Percentiles rank a stretch among this genome's conserved stretches.
Conservation (phyloP, 2,113 vertebrate species). For the Gavia stellata region DNA sequence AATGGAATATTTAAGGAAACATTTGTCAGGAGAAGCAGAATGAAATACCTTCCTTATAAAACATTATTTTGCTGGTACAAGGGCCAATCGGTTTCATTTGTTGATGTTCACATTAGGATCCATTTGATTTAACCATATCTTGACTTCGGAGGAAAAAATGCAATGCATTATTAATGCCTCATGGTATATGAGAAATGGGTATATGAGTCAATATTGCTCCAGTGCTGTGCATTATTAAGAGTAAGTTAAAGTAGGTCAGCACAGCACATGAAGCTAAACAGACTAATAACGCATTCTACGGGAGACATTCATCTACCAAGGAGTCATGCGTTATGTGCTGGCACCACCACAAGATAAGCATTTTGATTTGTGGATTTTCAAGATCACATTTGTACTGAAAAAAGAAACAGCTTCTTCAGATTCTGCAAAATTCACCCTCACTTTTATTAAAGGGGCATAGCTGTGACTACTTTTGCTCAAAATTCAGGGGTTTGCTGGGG, state of each 20-base stretch:
- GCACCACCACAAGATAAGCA: conserved; percentile 61
- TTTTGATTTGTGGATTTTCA: conserved; percentile 65
- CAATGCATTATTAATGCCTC: conserved; percentile 51
- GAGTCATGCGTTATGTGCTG: conserved; percentile 49
- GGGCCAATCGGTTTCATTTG: conserved; percentile 21
- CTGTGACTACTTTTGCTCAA: background rate
- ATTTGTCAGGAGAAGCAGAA: background rate
- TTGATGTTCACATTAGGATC: conserved; percentile 22
- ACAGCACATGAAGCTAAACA: conserved; percentile 40
- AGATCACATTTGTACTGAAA: conserved; percentile 23
- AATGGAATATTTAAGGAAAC: background rate
- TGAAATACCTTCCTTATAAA: conserved; percentile 9
- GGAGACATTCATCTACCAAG: conserved; percentile 61
- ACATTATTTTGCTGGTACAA: background rate
- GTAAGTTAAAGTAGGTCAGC: conserved; percentile 65
- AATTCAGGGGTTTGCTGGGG: background rate
- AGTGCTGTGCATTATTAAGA: conserved; percentile 44
- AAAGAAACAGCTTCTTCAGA: background rate
- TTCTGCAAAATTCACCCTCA: background rate
- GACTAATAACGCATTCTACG: conserved; percentile 50
- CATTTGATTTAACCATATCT: conserved; percentile 52
- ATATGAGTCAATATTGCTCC: conserved; percentile 43
- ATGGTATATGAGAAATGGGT: conserved; percentile 6
- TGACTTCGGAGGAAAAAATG: background rate
- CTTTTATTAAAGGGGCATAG: background rate